Percentiles rank a stretch among this genome's conserved stretches.
Evolutionary conservation across 2,888 invertebrate genomes (phyloP).

Genomic region (Orchesellides sinensis): DNA sequence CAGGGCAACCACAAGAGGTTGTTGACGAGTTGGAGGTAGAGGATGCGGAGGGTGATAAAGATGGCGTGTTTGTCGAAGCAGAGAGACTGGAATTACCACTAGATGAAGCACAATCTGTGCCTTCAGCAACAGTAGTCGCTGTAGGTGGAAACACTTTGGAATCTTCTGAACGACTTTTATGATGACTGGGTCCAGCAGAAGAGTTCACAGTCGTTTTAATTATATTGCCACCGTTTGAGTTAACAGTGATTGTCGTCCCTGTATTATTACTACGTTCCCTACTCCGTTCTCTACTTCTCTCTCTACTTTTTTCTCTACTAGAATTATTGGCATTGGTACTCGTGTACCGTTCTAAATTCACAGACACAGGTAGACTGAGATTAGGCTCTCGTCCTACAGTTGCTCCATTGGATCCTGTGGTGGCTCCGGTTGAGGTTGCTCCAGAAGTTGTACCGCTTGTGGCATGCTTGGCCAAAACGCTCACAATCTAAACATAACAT

Average conservation of each 20-base stretch:
- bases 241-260: conserved; percentile 57
- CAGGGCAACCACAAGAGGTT: conserved; percentile 67
- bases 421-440: conserved; percentile 60
- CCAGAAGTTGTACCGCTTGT: conserved; percentile 64
- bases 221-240: conserved; percentile 56
- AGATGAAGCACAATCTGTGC: conserved; percentile 68
- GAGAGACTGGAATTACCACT: conserved; percentile 73
- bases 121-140: not conserved
- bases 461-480: conserved; percentile 71
- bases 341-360: conserved; percentile 59
- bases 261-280: conserved; percentile 40
- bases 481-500: conserved; percentile 69
- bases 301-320: conserved; percentile 37
- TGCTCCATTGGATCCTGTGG: conserved; percentile 45
- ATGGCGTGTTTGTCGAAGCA: conserved; percentile 72
- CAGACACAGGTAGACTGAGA: conserved; percentile 54
- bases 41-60: conserved; percentile 69
- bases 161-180: conserved; percentile 37
- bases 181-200: conserved; percentile 23
- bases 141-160: conserved; percentile 42
- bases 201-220: conserved; percentile 64
- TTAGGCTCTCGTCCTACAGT: conserved; percentile 37
- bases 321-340: conserved; percentile 11
- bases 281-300: conserved; percentile 48
- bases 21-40: conserved; percentile 64